Evolutionary conservation across 2,888 invertebrate genomes (phyloP), one percentile per base, ranked within the genome.

Genomic region (Sisyra terminalis): DNA sequence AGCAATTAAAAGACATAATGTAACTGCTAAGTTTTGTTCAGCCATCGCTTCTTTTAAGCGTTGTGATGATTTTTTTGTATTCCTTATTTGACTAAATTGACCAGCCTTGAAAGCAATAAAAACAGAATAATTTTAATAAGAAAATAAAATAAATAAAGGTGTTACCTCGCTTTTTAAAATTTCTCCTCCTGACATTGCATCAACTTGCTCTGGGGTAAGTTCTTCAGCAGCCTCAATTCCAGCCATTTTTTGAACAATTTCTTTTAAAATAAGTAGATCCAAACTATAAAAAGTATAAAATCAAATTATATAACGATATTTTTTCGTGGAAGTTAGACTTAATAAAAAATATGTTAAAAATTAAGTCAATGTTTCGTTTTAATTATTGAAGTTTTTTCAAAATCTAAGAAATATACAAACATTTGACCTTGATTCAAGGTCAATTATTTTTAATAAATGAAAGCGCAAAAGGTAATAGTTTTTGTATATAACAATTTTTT

Each of bases 201-300:
- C 90, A 43, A 98, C 64, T 57, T 99, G 97, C 55, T 97, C 96
- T 15, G 82, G 72, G 0, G 97, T 98, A 71, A 96, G 83, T 64
- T 94, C 94, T 59, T 94, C 93, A 1, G 85, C 84, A 1, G 94
- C 84, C 65, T 99, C 98, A 43, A 98, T 90, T 1, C 98, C 98
- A 1, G 94, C 90, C 97, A 99, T 98, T 69, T 96, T 97, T 65
- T 94, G 92, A 35, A 99, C 89, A 50, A 99, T 86, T 67, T 98
- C 97, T 60, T 96, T 89, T 43, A 98, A 67, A 50, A 98, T 84
- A 24, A 97, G 66, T 52, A 93, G 70, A 65, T 96, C 94, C 68
- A 81, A 78, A 65, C 87, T 83, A 59, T 47, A 24, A 24, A 24
- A 24, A 5, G 7, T 24, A 24, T n/a, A n/a, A n/a, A n/a, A n/a